phyloP scores from a whole-genome alignment of 2,888 invertebrate genomes.

The Nebria salina region DNA sequence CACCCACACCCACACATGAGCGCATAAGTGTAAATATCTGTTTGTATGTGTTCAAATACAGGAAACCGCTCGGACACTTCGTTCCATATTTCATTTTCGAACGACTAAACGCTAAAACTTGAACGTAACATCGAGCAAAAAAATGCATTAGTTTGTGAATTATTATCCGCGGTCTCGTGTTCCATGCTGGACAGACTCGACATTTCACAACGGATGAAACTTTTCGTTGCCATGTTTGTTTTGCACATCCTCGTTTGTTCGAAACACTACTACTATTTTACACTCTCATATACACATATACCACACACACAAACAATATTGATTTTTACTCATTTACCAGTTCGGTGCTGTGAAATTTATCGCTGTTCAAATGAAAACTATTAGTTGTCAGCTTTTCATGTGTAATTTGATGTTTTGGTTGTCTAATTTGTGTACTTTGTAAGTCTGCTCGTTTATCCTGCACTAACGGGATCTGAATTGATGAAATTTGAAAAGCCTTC shows the following conservation, averaged over 20 bases:
- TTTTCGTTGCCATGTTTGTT: constrained; percentile 14
- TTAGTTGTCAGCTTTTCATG: not conserved
- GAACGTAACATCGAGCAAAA: constrained; percentile 25
- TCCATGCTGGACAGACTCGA: constrained; percentile 5
- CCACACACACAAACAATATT: constrained; percentile 12
- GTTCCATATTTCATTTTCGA: constrained; percentile 43
- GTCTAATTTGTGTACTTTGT: not conserved
- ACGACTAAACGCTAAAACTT: constrained; percentile 41
- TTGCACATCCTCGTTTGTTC: not conserved
- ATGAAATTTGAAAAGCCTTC: too few species aligned
- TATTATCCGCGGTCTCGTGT: constrained; percentile 18
- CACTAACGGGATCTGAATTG: not conserved
- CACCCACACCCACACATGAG: not conserved
- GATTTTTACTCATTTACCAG: constrained; percentile 13
- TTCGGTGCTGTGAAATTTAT: constrained; percentile 5
- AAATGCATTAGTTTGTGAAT: constrained; percentile 45
- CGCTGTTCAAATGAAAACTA: constrained; percentile 12
- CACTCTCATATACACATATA: not conserved
- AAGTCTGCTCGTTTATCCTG: not conserved
- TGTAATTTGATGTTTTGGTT: constrained; percentile 1
- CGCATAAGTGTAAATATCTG: constrained; percentile 6
- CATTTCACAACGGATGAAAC: constrained; percentile 13
- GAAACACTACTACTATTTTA: constrained; percentile 9
- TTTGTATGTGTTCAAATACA: constrained; percentile 35
- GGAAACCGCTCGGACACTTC: constrained; percentile 42